Base-by-base conservation (phyloP, 2,888 invertebrate species). In the Dryadula phaetusa region DNA sequence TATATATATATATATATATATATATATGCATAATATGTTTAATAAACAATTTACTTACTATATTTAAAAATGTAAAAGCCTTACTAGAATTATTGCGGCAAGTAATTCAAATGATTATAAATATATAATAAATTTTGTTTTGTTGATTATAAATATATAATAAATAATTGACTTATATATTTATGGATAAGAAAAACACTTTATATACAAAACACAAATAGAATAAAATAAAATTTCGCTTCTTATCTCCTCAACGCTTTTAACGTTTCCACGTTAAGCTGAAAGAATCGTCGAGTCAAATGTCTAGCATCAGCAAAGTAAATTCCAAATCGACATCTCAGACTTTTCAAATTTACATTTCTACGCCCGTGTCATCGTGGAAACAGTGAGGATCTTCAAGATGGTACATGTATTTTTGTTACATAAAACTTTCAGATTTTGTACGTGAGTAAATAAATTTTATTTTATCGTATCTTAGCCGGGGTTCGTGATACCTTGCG, bases 341-440 rank as follows among this genome's bases (percentile, higher is more conserved):
- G 62, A 66, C 54, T 62, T 66, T 62, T 68, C 56, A 68, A 64
- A 68, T 65, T 68, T 68, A 68, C 65, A 69, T 69, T 62, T 69
- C 65, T 42, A 65, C 47, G 62, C 56, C 62, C 56, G 49, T 61
- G 68, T 65, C 68, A 52, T 62, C 62, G 54, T 47, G 54, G n/a
- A 62, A 62, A 66, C 34, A 54, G 37, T n/a, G 47, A 16, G 42
- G 42, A 42, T 60, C 28, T 60, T 7, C 25, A 18, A 25, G 18
- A 28, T n/a, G 28, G 58, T 28, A 60, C 28, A 42, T 60, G 28
- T 60, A 60, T 60, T 60, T 60, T 44, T 44, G 58, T 60, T 60
- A 60, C 14, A 10, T 58, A 22, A 42, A n/a, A 28, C 28, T 58
- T 58, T 42, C 56, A 44, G 28, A 28, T 18, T 28, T 58, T 34